These are phyloP conservation scores for Macrosoma leucophasiata DNA, from an alignment of 2,888 invertebrate species.

Conservation along the genomic window DNA sequence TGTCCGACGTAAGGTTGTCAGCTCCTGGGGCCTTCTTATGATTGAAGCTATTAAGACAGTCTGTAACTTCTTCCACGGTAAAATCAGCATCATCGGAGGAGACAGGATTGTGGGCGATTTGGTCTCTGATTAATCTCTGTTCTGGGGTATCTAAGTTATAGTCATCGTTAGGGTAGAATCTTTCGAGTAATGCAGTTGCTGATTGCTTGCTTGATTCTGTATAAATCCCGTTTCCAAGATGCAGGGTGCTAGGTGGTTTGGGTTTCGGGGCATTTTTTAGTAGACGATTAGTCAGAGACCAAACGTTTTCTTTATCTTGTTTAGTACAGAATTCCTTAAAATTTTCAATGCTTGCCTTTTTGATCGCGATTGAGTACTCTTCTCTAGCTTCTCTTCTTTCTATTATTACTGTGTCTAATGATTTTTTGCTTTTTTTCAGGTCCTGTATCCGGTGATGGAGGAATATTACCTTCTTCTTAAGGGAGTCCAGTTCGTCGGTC, in stretches of 20 bases:
- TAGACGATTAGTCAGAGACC: conserved; percentile 21
- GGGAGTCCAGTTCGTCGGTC: conserved; percentile 7
- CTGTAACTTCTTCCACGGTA: conserved; percentile 12
- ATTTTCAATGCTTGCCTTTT: conserved; percentile 8
- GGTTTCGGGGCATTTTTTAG: conserved; percentile 21
- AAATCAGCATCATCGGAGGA: conserved; percentile 12
- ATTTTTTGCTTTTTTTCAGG: background rate
- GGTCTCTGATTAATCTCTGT: no score
- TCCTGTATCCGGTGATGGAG: conserved; percentile 10
- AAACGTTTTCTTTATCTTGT: no score
- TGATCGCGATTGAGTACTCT: conserved; percentile 11
- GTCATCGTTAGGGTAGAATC: conserved; percentile 15
- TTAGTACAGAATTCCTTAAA: no score
- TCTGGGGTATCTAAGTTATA: no score
- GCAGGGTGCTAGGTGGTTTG: conserved; percentile 18
- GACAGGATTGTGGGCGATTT: no score
- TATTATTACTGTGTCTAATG: background rate
- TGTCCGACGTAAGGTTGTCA: conserved; percentile 1
- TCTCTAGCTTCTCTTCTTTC: background rate
- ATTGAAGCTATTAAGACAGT: conserved; percentile 12
- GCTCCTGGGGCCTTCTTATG: conserved; percentile 15
- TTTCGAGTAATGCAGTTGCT: conserved; percentile 11
- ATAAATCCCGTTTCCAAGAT: conserved; percentile 4
- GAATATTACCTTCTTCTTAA: conserved; percentile 5
- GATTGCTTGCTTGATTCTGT: conserved; percentile 13